Evolutionary conservation across 2,113 vertebrate species (phyloP), one percentile per base, ranked within the genome.

Genomic region (Nyctibius bracteatus): DNA sequence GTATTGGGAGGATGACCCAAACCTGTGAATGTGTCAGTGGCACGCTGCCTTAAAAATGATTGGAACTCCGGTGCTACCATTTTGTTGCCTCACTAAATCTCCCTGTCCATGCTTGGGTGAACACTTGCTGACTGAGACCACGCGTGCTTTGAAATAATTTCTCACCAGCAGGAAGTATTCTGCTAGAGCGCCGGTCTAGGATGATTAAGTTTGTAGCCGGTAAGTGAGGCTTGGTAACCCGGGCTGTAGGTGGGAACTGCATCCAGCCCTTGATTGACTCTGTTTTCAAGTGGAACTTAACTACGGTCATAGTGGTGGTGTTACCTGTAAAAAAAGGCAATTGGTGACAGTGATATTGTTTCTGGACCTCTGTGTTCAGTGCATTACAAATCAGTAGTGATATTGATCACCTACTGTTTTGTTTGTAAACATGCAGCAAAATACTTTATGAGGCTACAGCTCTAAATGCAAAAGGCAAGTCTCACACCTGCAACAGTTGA

Each of bases 41-140:
- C 35, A 22, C 5, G 2, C 10, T 21, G 51, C 81, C 71, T 55
- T 86, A 14, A 75, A 72, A 46, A 39, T 14, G 5, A 19, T 47
- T 18, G 70, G 77, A 71, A 47, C 46, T 47, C 16, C 0, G 0
- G 8, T 35, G 41, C 58, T 68, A 4, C 31, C 0, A 1, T 52
- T 9, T 23, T 12, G 31, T 14, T 46, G 52, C 52, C n/a, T 33
- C 2, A 1, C 22, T 85, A 30, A 37, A 54, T 54, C 71, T 49
- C 37, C 9, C 27, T 35, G 47, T n/a, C 66, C 0, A 1, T 63
- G 57, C 80, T 61, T 7, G 28, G 57, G 30, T 43, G 52, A 49
- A 9, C 6, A 0, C 37, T 71, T 20, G 25, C 82, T 63, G 79
- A 12, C 74, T 22, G 52, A 20, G 70, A 52, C 47, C 4, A 4